phyloP scores from a whole-genome alignment of 2,888 invertebrate species.

The Polydrusus pterygomalis region DNA sequence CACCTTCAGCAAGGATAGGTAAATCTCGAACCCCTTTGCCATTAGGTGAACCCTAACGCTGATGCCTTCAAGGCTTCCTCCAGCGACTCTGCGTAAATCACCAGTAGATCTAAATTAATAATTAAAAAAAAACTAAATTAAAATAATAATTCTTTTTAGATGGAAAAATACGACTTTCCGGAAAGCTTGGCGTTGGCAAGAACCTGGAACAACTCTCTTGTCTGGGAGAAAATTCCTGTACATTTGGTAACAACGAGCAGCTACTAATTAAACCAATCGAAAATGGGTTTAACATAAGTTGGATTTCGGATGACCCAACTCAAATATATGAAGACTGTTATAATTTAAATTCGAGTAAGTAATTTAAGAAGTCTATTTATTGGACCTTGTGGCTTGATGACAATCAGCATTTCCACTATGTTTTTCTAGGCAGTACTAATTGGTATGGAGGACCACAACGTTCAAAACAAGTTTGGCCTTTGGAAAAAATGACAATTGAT shows the following conservation, averaged over 20 bases:
- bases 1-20: no score
- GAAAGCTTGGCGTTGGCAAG: slow-evolving; percentile 35
- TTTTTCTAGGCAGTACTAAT: slow-evolving; percentile 20
- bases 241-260: slow-evolving; percentile 17
- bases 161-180: slow-evolving; percentile 27
- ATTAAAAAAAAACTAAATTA: background rate
- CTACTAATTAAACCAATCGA: slow-evolving; percentile 36
- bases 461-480: slow-evolving; percentile 78
- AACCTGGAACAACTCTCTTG: slow-evolving; percentile 29
- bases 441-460: slow-evolving; percentile 82
- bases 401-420: background rate
- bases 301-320: slow-evolving; percentile 50
- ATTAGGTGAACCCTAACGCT: no score
- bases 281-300: slow-evolving; percentile 53
- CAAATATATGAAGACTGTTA: slow-evolving; percentile 71
- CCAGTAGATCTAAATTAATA: no score
- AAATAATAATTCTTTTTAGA: slow-evolving; percentile 27
- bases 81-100: no score
- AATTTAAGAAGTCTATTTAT: slow-evolving; percentile 54
- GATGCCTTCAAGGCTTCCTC: no score
- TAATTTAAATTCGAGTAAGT: slow-evolving; percentile 66
- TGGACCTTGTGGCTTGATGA: no score
- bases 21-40: no score
- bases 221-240: slow-evolving; percentile 20
- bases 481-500: slow-evolving; percentile 75